Base-by-base conservation (phyloP, 2,888 invertebrate genomes). In the Celastrina argiolus region DNA sequence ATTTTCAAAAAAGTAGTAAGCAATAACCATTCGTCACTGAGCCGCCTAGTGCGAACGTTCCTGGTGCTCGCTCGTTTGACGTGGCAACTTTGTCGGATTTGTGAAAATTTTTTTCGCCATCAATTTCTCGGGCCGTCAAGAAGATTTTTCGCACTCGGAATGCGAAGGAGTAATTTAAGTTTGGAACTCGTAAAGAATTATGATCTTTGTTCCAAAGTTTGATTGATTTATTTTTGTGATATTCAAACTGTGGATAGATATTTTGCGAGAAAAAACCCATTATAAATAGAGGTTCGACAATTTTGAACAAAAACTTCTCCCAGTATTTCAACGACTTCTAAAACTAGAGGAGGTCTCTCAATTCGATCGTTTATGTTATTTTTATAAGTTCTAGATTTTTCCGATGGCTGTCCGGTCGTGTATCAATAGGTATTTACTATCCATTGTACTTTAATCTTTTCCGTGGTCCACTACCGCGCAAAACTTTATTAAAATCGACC, bases 81-180 rank as follows among this genome's bases (percentile, higher is more conserved):
- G 88, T 89, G 81, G 89, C 89, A 91, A 91, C 78, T 89, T 87
- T 74, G 78, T 74, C 78, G 83, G 82, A 85, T 88, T 88, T 87
- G 51, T 79, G 83, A 81, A 80, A 76, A 66, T 71, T 87, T 89
- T 89, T 87, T 78, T 78, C 84, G 80, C 87, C 90, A 90, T 91
- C 90, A 90, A 91, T 91, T 91, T 87, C 87, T 81, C 87, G 84
- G 83, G 79, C 85, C 88, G 91, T 91, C 91, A 89, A 81, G 91
- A 88, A 90, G 91, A 90, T 90, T 90, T 88, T 91, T 91, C 88
- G 85, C 91, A 88, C 90, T 89, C 85, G 83, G 83, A 83, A 87
- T 83, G 84, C 88, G 88, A 87, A 88, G 88, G 87, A 84, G 89
- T 88, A 88, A 90, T 91, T 91, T 90, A 91, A 90, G 88, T 89